Base-by-base conservation (phyloP, 2,797 vertebrate genomes). In the Simalia tracyae region DNA sequence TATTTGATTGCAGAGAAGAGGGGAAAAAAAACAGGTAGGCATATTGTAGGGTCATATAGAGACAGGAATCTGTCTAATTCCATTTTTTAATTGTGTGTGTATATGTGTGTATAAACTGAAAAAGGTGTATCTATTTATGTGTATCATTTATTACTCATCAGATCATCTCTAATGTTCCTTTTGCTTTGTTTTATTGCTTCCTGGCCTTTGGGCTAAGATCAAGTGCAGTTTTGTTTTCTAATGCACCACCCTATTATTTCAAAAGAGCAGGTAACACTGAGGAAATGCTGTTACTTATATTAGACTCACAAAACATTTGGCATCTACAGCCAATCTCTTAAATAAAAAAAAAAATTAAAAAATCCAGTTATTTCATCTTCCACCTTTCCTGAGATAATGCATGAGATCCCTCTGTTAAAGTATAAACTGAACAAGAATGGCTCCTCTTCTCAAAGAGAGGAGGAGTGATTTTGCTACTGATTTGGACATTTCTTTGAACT, bases 371-470 rank as follows among this genome's bases (percentile, higher is more conserved):
- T 95, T 94, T 96, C 96, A 96, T 95, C 84, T 95, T 54, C 46
- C 94, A 94, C 42, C 36, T 81, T 81, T 81, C 72, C 36, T 81
- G 94, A 93, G 92, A 95, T 96, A 96, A 96, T 97, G 96, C 96
- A 95, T 95, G 95, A 96, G 92, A 94, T 95, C 95, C 93, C 93
- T 93, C 92, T 96, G 93, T 94, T 93, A 95, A 96, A 94, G 96
- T 46, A 96, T 96, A 97, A 95, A 97, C 94, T 93, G 96, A 96
- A 96, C 95, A 94, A 5, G 92, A 95, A 94, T 89, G 92, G 92
- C 91, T 92, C 94, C 94, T 97, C 94, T 95, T 94, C 87, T 96
- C 96, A 97, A 97, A 97, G 96, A 97, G 93, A 95, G 93, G 93
- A 95, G 11, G 0, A 76, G 89, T 59, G 28, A 26, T 57, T 95